phyloP scores from a whole-genome alignment of 2,113 vertebrate species.

The Oreochromis tanganicae region DNA sequence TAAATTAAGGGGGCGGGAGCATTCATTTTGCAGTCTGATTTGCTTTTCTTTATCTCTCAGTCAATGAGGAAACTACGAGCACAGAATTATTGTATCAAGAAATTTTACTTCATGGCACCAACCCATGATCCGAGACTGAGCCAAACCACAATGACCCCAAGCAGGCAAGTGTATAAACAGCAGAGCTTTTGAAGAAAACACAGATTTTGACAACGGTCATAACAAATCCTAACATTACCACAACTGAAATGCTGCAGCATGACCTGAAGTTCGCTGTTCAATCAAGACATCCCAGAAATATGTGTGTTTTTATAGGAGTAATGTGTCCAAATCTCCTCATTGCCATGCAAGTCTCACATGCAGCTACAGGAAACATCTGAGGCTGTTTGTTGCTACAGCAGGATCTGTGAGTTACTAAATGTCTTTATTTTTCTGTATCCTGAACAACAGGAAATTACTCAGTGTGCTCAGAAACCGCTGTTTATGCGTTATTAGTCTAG shows the following conservation, averaged over 20 bases:
- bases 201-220: background rate
- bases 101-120: background rate
- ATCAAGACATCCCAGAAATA: background rate
- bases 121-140: background rate
- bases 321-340: background rate
- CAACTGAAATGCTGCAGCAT: background rate
- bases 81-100: background rate
- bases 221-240: background rate
- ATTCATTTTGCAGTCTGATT: background rate
- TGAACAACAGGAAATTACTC: background rate
- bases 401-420: background rate
- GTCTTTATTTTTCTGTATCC: background rate
- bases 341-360: background rate
- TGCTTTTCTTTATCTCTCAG: background rate
- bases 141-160: background rate
- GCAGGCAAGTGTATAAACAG: background rate
- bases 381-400: background rate
- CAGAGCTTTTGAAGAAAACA: background rate
- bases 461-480: background rate
- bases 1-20: background rate
- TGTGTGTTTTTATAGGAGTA: background rate
- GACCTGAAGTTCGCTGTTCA: background rate
- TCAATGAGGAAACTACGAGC: background rate
- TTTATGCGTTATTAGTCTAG: background rate
- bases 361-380: background rate